Percentiles rank a stretch among this genome's conserved stretches.
Conservation (phyloP, 2,797 vertebrate species). For the Onychomys leucogaster region DNA sequence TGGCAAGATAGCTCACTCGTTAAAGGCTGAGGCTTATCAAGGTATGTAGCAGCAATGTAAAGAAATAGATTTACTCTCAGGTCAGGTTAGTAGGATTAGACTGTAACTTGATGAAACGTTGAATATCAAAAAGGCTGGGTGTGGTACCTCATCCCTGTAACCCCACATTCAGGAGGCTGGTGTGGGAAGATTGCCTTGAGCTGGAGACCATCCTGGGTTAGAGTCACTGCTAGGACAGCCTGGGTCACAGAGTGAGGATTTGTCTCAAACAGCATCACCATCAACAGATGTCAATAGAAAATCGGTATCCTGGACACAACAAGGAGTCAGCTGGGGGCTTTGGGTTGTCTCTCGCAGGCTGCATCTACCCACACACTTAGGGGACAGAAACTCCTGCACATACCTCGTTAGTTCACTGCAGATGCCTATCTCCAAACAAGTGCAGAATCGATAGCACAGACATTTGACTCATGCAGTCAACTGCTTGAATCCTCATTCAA, state of each 20-base stretch:
- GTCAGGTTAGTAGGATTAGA: not conserved
- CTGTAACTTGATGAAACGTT: not conserved
- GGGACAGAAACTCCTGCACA: not conserved
- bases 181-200: not conserved
- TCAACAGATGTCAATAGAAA: not conserved
- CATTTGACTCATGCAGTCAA: not conserved
- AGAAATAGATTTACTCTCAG: slow-evolving; percentile 17
- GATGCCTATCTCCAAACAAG: not conserved
- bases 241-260: not conserved
- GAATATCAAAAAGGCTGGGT: not conserved
- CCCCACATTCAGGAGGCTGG: not conserved
- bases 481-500: not conserved
- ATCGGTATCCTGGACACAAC: not conserved
- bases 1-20: not conserved
- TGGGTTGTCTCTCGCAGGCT: not conserved
- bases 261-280: not conserved
- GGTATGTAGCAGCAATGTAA: not conserved
- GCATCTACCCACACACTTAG: not conserved
- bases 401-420: not conserved
- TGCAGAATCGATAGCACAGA: not conserved
- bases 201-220: not conserved
- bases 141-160: not conserved
- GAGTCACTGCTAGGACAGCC: not conserved
- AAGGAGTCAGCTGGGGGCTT: not conserved
- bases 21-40: not conserved